Percentiles rank a stretch among this genome's conserved stretches.
These are phyloP conservation scores for Ptiloglossa arizonensis DNA, from an alignment of 1,140 invertebrate species.

Conservation along the genomic window DNA sequence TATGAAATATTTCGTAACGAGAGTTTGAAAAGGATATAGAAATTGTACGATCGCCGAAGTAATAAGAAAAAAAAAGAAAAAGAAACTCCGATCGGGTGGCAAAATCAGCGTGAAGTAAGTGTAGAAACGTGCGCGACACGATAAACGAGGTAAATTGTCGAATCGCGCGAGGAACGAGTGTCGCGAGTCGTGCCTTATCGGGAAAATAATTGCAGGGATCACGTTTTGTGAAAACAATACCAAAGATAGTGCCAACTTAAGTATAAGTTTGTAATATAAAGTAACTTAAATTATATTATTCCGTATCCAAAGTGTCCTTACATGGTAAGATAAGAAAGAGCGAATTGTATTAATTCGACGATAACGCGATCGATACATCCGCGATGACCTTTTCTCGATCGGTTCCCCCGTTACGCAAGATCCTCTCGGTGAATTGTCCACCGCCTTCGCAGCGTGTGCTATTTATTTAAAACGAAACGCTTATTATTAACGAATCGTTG, in stretches of 20 bases:
- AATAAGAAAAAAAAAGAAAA: no score
- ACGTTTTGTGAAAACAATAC: constrained; percentile 30
- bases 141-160: no score
- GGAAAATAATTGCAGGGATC: not conserved
- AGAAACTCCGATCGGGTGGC: no score
- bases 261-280: constrained; percentile 1
- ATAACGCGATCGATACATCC: not conserved
- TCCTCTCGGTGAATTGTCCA: not conserved
- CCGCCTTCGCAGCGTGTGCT: not conserved
- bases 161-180: not conserved
- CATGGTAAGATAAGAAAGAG: not conserved
- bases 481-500: not conserved
- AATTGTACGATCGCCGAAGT: no score
- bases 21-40: no score
- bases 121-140: no score
- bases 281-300: constrained; percentile 9
- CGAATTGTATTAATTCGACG: no score
- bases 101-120: no score
- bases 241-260: constrained; percentile 41
- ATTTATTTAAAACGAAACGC: constrained; percentile 13
- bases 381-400: not conserved
- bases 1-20: no score
- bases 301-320: not conserved
- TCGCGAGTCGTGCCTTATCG: not conserved
- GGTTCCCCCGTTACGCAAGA: not conserved